Base-by-base conservation (phyloP, 2,797 vertebrate genomes). In the Prionace glauca region DNA sequence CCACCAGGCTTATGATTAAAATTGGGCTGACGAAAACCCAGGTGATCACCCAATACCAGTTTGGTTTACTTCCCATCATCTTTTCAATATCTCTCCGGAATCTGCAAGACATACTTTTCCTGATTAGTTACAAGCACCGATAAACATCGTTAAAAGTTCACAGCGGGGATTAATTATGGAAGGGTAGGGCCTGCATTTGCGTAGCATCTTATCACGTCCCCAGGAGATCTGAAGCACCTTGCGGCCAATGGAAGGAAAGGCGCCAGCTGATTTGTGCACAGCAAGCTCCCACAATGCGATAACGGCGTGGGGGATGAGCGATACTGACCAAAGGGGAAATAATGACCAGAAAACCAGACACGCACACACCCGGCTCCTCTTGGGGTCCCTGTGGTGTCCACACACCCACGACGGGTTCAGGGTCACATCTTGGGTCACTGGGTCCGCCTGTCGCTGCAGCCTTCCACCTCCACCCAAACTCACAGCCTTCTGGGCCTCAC, bases 81-180 rank as follows among this genome's bases (percentile, higher is more conserved):
- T 98, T 97, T 95, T 98, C 97, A 50, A 99, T 98, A 56, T 99
- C 99, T 94, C 98, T 98, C 95, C 98, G 98, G 97, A 99, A 99
- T 96, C 99, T 99, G 95, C 95, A 87, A 84, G 92, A 65, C 2
- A 95, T 32, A 50, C 41, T 36, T 87, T 87, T 26, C 62, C 24
- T 16, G 26, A 87, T 95, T 41, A 95, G 36, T 69, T 67, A 29
- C 5, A 10, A 95, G 2, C 16, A 95, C 16, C 12, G 87, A 8
- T 41, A 67, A 56, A 41, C 36, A 67, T 92, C 90, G n/a, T 41
- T 41, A 69, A 69, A 56, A 69, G 90, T 62, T n/a, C 29, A 18
- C 5, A 65, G 1, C 16, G n/a, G 60, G 29, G 29, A 60, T 29
- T n/a, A 65, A 62, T n/a, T 90, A 24, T 18, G 0, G 3, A n/a